These are phyloP conservation scores for Bombus fervidus DNA, from an alignment of 1,140 invertebrate genomes.

Conservation along the genomic window DNA sequence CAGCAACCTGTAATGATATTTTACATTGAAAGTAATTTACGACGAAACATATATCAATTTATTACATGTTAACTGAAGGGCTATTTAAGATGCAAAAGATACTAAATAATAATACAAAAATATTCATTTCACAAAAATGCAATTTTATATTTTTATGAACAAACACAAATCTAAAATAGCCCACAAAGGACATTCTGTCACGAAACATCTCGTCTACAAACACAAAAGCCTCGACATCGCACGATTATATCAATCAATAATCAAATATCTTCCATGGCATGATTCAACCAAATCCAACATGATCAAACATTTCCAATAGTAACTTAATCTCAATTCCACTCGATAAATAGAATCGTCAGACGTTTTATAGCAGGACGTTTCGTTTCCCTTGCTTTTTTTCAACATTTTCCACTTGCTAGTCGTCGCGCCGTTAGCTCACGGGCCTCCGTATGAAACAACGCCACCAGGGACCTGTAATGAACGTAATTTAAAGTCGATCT, in stretches of 20 bases:
- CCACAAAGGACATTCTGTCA: not conserved
- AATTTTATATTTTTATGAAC: too few species aligned
- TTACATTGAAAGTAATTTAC: not conserved
- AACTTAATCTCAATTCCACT: not conserved
- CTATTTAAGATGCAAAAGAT: too few species aligned
- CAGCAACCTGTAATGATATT: not conserved
- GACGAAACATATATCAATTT: not conserved
- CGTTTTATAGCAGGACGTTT: not conserved
- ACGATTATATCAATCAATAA: not conserved
- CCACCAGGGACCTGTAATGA: constrained; percentile 22
- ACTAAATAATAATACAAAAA: too few species aligned
- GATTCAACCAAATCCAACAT: not conserved
- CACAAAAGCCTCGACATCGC: not conserved
- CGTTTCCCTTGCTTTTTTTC: not conserved
- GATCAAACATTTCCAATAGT: not conserved
- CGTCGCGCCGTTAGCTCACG: not conserved
- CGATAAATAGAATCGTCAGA: not conserved
- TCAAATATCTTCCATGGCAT: not conserved
- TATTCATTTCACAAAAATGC: too few species aligned
- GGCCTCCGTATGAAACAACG: constrained; percentile 3
- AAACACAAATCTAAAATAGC: too few species aligned
- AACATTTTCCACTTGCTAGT: not conserved
- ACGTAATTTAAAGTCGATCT: constrained; percentile 51
- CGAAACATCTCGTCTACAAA: not conserved
- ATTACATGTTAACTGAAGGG: not conserved